These are phyloP conservation scores for Zaprionus gabonicus DNA, from an alignment of 1,140 invertebrate genomes.

Conservation along the genomic window DNA sequence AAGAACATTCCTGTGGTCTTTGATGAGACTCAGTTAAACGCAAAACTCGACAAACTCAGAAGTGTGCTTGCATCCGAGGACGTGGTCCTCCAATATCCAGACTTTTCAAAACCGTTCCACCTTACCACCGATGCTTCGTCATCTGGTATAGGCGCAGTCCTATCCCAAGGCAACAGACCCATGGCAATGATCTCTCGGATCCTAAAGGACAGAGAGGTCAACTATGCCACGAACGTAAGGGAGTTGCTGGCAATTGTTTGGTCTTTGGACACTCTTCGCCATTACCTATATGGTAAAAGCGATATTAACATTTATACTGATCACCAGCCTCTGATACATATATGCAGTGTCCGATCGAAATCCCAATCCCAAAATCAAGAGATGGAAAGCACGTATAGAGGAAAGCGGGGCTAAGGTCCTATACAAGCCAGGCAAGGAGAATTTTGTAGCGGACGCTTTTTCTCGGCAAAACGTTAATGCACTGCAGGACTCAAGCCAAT, in stretches of 20 bases:
- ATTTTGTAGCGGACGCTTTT: not conserved
- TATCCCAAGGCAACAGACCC: not conserved
- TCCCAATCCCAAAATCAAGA: not conserved
- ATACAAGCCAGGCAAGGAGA: not conserved
- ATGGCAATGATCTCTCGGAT: not conserved
- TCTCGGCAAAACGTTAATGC: not conserved
- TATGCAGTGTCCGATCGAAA: not conserved
- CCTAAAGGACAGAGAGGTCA: too few species aligned
- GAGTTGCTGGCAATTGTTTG: not conserved
- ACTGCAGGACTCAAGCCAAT: not conserved
- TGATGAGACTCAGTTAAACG: not conserved
- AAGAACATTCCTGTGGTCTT: not conserved
- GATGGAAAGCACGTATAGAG: not conserved
- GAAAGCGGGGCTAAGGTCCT: not conserved
- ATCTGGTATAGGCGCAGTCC: not conserved
- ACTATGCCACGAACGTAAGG: not conserved
- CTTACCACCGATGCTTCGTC: not conserved
- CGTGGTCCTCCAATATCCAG: not conserved
- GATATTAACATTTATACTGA: not conserved
- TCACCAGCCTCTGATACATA: not conserved
- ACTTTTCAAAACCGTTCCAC: not conserved
- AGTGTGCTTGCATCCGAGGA: too few species aligned
- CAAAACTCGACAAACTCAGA: not conserved
- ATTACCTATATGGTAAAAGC: not conserved
- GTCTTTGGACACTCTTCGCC: not conserved